A percentile compares a stretch with the other conserved stretches of the same genome.
Conservation (phyloP, 1,140 invertebrate species). For the Archegozetes longisetosus region DNA sequence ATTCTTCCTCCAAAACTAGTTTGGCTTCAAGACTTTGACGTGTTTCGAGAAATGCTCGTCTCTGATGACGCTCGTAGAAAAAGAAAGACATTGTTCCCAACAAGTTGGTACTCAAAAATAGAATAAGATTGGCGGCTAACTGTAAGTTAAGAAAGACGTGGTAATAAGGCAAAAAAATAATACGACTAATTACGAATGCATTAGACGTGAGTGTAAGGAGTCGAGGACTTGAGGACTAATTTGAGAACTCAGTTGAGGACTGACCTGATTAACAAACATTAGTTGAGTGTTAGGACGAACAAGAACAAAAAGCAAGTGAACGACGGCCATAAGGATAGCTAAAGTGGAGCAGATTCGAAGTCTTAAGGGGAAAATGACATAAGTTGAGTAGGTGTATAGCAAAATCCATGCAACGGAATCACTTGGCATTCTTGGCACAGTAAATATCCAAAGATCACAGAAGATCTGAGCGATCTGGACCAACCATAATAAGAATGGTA, state of each 20-base stretch:
- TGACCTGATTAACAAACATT: slow-evolving; percentile 11
- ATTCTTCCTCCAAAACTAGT: slow-evolving; percentile 78
- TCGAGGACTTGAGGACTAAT: not conserved
- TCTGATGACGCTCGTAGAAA: slow-evolving; percentile 66
- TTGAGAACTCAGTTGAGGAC: not conserved
- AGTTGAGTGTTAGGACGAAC: not conserved
- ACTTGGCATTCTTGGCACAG: slow-evolving; percentile 18
- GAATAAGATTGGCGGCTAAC: slow-evolving; percentile 48
- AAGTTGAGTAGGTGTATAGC: slow-evolving; percentile 65
- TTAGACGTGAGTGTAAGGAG: not conserved
- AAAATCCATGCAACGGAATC: slow-evolving; percentile 56
- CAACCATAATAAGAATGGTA: slow-evolving; percentile 21
- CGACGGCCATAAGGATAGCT: slow-evolving; percentile 34
- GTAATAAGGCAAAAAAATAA: not conserved
- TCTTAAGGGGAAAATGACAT: slow-evolving; percentile 58
- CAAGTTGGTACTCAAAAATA: slow-evolving; percentile 47
- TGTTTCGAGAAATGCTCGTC: slow-evolving; percentile 72
- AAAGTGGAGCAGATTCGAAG: slow-evolving; percentile 41
- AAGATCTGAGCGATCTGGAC: slow-evolving; percentile 21
- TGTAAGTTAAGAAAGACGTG: slow-evolving; percentile 27
- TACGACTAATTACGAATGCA: not conserved
- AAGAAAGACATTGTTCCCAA: slow-evolving; percentile 61
- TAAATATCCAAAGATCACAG: slow-evolving; percentile 23
- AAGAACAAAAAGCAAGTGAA: slow-evolving; percentile 33
- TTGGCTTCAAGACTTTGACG: slow-evolving; percentile 79